These are phyloP conservation scores for Perccottus glenii DNA, from an alignment of 2,113 vertebrate genomes.

Conservation along the genomic window DNA sequence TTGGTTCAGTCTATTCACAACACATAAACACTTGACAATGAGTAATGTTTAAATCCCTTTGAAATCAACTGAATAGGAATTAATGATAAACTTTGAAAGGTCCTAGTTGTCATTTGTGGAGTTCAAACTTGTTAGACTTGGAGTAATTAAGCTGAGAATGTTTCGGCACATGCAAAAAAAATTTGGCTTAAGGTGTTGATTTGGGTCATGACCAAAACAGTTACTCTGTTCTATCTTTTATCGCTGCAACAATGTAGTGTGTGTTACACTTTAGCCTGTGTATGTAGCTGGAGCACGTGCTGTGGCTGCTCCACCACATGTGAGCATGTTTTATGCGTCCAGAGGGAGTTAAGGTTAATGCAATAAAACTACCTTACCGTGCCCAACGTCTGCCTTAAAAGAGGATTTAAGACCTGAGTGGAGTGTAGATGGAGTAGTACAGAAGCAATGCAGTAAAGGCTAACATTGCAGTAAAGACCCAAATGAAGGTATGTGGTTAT, in stretches of 20 bases:
- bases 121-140: neutral
- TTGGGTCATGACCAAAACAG: constrained; percentile 27
- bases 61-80: constrained; percentile 12
- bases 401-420: constrained; percentile 51
- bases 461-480: constrained; percentile 33
- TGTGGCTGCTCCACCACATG: constrained; percentile 60
- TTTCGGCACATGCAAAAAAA: constrained; percentile 28
- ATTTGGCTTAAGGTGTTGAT: constrained; percentile 34
- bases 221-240: constrained; percentile 46
- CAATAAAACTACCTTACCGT: constrained; percentile 69
- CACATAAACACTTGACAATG: constrained; percentile 6
- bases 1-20: constrained; percentile 8
- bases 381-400: constrained; percentile 53
- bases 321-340: constrained; percentile 69
- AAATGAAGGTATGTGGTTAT: constrained; percentile 20
- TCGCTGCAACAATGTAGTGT: constrained; percentile 28
- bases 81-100: neutral
- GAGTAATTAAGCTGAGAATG: constrained; percentile 15
- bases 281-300: constrained; percentile 27
- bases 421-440: constrained; percentile 22
- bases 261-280: constrained; percentile 32
- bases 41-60: neutral
- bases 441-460: constrained; percentile 14
- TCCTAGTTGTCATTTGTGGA: neutral
- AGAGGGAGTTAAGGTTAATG: constrained; percentile 71